Evolutionary conservation across 2,113 vertebrate genomes (phyloP), one percentile per base, ranked within the genome.

Genomic region (Pteronura brasiliensis): DNA sequence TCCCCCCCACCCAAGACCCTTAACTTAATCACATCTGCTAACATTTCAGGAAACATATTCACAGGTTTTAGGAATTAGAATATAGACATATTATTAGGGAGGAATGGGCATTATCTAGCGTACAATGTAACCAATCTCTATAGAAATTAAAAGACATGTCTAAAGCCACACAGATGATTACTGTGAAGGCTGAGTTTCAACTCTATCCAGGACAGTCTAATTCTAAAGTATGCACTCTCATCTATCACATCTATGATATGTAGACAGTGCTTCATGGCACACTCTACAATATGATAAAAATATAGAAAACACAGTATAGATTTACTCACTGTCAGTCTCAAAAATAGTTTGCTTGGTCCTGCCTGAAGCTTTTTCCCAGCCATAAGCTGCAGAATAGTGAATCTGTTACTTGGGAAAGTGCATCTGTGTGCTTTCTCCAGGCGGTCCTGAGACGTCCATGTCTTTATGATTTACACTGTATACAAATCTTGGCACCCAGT

Each of bases 391-490:
- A 94, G 74, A 72, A 52, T 79, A 86, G 65, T 95, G 65, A 94
- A 79, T 91, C 29, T 88, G 44, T 36, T 97, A 10, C 31, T 85
- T 18, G 21, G 42, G 79, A 89, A 91, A 96, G 36, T 95, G 15
- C 63, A 81, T 90, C 65, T 90, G 69, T 81, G 36, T 47, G 34
- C n/a, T 93, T 97, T 65, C 87, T 90, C 15, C 47, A 77, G 80
- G 95, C 76, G 88, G 20, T 49, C 8, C 0, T 3, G 18, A 97
- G 80, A 76, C 52, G 92, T 85, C 67, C 74, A 61, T 55, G 65
- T 90, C 83, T 31, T 92, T 80, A 47, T 96, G 74, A 97, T 97
- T 97, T 96, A 96, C 80, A 88, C 0, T 93, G 69, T 49, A 81
- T 76, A 88, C 74, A 96, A 90, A 97, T 89, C 89, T 89, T 88